phyloP scores from a whole-genome alignment of 2,888 invertebrate species.

The Agrochola lota region DNA sequence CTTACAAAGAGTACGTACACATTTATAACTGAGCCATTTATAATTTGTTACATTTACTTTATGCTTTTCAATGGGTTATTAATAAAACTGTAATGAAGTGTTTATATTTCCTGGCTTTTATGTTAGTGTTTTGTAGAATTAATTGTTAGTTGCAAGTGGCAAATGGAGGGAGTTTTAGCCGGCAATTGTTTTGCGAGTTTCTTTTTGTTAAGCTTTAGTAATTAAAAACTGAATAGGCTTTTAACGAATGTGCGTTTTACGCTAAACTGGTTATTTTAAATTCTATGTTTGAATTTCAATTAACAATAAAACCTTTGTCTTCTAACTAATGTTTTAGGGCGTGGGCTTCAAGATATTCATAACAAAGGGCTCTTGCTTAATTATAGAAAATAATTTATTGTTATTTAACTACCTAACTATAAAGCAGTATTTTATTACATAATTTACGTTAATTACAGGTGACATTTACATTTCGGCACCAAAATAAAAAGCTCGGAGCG shows the following conservation, averaged over 20 bases:
- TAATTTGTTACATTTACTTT: conserved; percentile 67
- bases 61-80: conserved; percentile 59
- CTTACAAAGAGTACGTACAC: conserved; percentile 34
- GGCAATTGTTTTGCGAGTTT: conserved; percentile 5
- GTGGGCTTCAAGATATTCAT: neutral
- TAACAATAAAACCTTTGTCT: neutral
- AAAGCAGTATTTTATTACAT: neutral
- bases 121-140: conserved; percentile 35
- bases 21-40: conserved; percentile 52
- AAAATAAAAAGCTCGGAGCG: conserved; percentile 4
- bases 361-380: neutral
- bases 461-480: conserved; percentile 4
- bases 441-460: neutral
- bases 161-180: conserved; percentile 14
- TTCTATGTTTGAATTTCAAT: conserved; percentile 15
- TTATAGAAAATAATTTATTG: neutral
- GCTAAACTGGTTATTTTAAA: conserved; percentile 4
- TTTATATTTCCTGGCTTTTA: conserved; percentile 68
- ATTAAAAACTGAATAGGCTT: conserved; percentile 11
- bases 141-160: conserved; percentile 47
- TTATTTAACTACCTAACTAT: neutral
- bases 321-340: conserved; percentile 1
- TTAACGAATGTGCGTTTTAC: conserved; percentile 27
- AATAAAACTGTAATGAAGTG: conserved; percentile 62
- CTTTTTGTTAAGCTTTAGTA: conserved; percentile 7